Percentiles rank a stretch among this genome's conserved stretches.
These are phyloP conservation scores for Peromyscus attwateri DNA, from an alignment of 2,797 vertebrate species.

Conservation along the genomic window DNA sequence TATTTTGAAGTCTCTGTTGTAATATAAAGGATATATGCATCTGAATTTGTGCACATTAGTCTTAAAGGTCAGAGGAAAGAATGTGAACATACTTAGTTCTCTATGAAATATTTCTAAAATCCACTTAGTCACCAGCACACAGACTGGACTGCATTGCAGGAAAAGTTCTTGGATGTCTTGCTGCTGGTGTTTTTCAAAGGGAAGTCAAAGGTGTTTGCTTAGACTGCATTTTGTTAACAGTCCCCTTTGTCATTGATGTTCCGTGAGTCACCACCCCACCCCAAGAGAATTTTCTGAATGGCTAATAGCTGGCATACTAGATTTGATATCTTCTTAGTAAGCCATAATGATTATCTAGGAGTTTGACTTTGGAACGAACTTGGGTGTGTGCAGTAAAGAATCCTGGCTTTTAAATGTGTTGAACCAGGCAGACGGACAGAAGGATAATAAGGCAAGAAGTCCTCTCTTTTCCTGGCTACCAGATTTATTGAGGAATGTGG, in stretches of 20 bases:
- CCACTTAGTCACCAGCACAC: background rate
- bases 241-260: background rate
- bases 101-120: background rate
- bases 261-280: background rate
- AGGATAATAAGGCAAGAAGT: background rate
- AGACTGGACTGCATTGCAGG: background rate
- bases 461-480: background rate
- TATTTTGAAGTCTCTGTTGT: slow-evolving; percentile 25
- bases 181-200: slow-evolving; percentile 9
- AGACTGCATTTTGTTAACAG: slow-evolving; percentile 47
- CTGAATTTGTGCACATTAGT: background rate
- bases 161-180: background rate
- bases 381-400: background rate
- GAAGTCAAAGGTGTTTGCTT: background rate
- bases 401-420: background rate
- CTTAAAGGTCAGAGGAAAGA: background rate
- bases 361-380: slow-evolving; percentile 53
- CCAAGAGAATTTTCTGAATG: slow-evolving; percentile 53
- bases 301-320: background rate
- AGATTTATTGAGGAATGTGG: background rate
- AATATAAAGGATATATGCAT: background rate
- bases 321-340: slow-evolving; percentile 51
- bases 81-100: background rate
- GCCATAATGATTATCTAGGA: background rate
- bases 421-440: background rate